These are phyloP conservation scores for Oscheius sp. DNA, from an alignment of 1,140 invertebrate species.

Conservation along the genomic window DNA sequence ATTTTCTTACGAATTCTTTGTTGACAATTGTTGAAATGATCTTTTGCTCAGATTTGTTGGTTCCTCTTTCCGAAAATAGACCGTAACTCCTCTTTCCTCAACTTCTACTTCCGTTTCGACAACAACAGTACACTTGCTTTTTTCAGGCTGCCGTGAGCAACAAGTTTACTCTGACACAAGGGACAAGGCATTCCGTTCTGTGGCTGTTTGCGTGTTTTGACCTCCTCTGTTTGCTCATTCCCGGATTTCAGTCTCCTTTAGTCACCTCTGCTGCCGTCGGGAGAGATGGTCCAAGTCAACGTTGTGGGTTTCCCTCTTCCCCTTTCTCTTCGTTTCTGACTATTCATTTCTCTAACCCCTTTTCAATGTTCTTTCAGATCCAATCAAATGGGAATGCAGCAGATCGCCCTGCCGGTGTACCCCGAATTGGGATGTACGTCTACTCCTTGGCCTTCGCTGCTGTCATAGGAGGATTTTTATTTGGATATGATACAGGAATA, in stretches of 20 bases:
- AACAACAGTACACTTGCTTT: too few relatives aligned
- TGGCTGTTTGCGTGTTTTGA: too few relatives aligned
- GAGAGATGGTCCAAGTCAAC: conserved; percentile 7
- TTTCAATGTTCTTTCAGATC: neutral
- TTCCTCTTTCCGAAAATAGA: neutral
- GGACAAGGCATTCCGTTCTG: too few relatives aligned
- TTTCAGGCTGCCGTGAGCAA: too few relatives aligned
- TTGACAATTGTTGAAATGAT: too few relatives aligned
- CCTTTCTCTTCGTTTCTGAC: too few relatives aligned
- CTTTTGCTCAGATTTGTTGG: neutral
- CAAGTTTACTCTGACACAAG: too few relatives aligned
- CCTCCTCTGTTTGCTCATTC: too few relatives aligned
- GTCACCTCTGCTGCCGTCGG: neutral
- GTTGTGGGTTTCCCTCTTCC: neutral
- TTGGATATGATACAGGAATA: conserved; percentile 72
- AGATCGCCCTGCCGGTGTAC: conserved; percentile 37
- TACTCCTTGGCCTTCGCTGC: conserved; percentile 65
- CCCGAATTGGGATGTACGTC: conserved; percentile 56
- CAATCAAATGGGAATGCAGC: neutral
- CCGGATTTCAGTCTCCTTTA: neutral
- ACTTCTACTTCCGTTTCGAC: too few relatives aligned
- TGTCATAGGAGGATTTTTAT: conserved; percentile 70
- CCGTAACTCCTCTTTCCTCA: neutral
- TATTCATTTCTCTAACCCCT: neutral
- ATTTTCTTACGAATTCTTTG: too few relatives aligned